Evolutionary conservation across 2,113 vertebrate genomes (phyloP), one percentile per base, ranked within the genome.

Genomic region (Pseudois nayaur): DNA sequence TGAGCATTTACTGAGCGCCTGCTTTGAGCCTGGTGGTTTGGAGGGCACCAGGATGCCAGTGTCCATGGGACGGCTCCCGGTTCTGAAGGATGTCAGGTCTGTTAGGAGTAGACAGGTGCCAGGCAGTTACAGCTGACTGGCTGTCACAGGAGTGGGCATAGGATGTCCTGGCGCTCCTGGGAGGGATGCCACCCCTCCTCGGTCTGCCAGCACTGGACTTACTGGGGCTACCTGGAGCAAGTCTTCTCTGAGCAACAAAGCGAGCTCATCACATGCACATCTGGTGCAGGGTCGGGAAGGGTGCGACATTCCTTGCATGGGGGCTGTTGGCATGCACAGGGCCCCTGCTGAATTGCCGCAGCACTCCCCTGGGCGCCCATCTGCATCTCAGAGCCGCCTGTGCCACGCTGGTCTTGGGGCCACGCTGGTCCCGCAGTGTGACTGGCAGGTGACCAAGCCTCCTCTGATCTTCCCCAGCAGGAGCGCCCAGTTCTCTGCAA

Each of bases 291-390:
- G 62, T 67, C 8, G 1, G 36, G 71, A 25, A 78, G 40, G 13
- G 13, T 16, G 25, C 1, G 31, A 25, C 19, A n/a, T 15, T 6
- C 59, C 10, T 45, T 5, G 19, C 0, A 2, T n/a, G 40, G 29
- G 84, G 57, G 84, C 57, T 23, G 84, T 21, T 21, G 17, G 27
- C 29, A 5, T 1, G 57, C 84, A 23, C 29, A 33, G 40, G 84
- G 17, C 25, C 45, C 57, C 84, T 48, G 29, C 43, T 23, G 43
- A 62, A 19, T 4, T 8, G 10, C 17, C 48, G 84, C 17, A 4
- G 11, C 8, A 43, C 40, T 29, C 29, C 45, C 36, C 83, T 0
- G 6, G 84, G 84, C 6, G 2, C 29, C 19, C 6, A 13, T 78
- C 17, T 33, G 40, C 2, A 1, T 21, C 43, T n/a, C 43, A 23